Base-by-base conservation (phyloP, 2,113 vertebrate genomes). In the Pseudorasbora parva region DNA sequence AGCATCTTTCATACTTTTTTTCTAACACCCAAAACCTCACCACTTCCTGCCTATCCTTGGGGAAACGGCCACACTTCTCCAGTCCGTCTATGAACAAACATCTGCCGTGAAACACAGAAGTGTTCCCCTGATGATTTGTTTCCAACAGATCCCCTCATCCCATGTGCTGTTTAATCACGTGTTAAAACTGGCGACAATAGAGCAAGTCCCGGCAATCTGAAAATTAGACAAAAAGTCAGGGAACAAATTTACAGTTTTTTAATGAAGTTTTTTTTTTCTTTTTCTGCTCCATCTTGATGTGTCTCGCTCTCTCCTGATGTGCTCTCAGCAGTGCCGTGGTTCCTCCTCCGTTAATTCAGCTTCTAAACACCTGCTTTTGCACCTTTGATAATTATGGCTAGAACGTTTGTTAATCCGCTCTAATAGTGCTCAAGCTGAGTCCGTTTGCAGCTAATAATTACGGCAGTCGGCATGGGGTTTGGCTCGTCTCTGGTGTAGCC, bases 401-500 rank as follows among this genome's bases (percentile, higher is more conserved):
- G 93, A 94, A 92, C 87, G 57, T 87, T 93, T 91, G 91, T 93
- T 93, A 95, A 94, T 93, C 90, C 92, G 89, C 88, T 90, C 88
- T 93, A 94, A 93, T 95, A 94, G 94, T 30, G 17, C 86, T 94
- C 92, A 89, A 94, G 92, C 92, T 93, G 93, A 88, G 93, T 88
- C 91, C 88, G 90, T 95, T 94, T 94, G 89, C 91, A 92, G 92
- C 91, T 93, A 94, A 94, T 95, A 95, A 95, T 94, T 94, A 94
- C 87, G 91, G 85, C 88, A 90, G 94, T 85, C 93, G 95, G 93
- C 90, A 85, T 91, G 93, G 86, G 90, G 92, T 86, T 86, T 86
- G 69, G 89, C 78, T 83, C n/a, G 88, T 87, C 90, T 88, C 87
- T 90, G 59, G 89, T 78, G 93, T 86, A 92, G 88, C 89, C 93